Evolutionary conservation across 2,113 vertebrate species (phyloP).

Genomic region (Ibidorhyncha struthersii): DNA sequence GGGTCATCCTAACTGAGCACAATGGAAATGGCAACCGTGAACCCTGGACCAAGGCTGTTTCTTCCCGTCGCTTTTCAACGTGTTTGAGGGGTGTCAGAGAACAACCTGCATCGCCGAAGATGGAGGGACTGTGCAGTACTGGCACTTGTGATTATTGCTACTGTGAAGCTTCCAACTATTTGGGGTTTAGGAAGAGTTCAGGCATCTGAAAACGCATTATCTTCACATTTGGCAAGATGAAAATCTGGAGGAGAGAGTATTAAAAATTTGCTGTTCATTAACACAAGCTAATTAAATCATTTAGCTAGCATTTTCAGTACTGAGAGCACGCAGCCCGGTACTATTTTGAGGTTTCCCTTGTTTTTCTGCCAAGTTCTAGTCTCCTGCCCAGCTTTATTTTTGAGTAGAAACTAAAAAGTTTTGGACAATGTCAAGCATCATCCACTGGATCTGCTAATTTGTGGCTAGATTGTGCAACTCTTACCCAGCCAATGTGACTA

Average conservation of each 20-base stretch:
- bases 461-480: not conserved
- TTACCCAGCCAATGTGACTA: not conserved
- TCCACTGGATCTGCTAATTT: not conserved
- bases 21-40: not conserved
- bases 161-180: not conserved
- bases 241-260: not conserved
- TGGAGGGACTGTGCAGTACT: not conserved
- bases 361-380: not conserved
- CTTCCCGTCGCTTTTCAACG: accelerated
- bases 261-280: not conserved
- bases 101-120: not conserved
- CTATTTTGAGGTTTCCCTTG: not conserved
- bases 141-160: not conserved
- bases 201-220: not conserved
- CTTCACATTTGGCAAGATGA: not conserved
- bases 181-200: not conserved
- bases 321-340: not conserved
- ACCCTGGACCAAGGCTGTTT: not conserved
- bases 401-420: not conserved
- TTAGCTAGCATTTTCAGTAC: not conserved
- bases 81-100: accelerated
- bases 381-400: not conserved
- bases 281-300: not conserved
- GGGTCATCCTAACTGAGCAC: not conserved
- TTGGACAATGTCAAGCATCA: not conserved